A percentile compares a stretch with the other conserved stretches of the same genome.
These are phyloP conservation scores for Heterocephalus glaber DNA, from an alignment of 2,113 vertebrate species.

Conservation along the genomic window DNA sequence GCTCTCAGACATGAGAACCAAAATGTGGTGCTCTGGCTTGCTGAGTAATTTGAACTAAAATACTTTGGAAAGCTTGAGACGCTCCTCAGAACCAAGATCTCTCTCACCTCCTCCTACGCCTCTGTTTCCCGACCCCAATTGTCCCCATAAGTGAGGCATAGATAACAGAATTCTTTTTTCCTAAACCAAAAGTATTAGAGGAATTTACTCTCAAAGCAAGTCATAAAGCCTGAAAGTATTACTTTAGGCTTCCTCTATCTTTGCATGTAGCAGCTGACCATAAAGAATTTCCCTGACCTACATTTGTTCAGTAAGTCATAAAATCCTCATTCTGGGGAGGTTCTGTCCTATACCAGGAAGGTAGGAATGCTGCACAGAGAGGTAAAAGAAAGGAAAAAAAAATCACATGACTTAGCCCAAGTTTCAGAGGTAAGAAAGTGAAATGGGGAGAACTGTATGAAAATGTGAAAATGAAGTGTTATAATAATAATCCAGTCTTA, in stretches of 20 bases:
- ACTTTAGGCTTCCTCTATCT: not conserved
- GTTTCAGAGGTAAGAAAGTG: not conserved
- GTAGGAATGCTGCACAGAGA: not conserved
- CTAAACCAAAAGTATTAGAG: not conserved
- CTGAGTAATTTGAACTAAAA: not conserved
- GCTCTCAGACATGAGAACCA: not conserved
- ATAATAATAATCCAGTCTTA: not conserved
- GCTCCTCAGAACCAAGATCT: not conserved
- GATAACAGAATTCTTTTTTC: not conserved
- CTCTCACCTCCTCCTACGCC: not conserved
- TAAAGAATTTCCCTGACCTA: not conserved
- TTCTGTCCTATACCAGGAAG: not conserved
- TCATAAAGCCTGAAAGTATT: not conserved
- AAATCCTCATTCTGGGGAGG: not conserved
- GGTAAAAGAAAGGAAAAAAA: not conserved
- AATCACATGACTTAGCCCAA: not conserved
- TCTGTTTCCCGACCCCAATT: not conserved
- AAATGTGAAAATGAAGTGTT: not conserved
- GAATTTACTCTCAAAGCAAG: not conserved
- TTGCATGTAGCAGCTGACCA: not conserved
- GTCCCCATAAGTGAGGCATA: not conserved
- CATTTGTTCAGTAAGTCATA: not conserved
- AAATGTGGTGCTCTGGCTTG: not conserved
- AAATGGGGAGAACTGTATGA: not conserved
- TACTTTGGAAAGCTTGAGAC: not conserved